Evolutionary conservation across 2,797 vertebrate species (phyloP).

Genomic region (Lacerta bilineata): DNA sequence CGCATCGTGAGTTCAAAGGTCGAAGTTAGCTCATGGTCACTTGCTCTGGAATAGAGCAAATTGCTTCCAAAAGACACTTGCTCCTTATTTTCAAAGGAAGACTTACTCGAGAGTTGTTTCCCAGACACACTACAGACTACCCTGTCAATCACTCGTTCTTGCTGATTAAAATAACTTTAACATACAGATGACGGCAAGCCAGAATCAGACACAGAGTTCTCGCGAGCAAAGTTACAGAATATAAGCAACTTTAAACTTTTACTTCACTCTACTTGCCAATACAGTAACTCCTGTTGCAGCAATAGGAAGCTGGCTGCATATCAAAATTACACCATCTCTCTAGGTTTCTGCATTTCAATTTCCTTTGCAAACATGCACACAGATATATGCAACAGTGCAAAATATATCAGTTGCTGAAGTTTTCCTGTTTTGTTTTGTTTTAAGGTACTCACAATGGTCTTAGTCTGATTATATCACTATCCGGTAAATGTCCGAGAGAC

Average conservation of each 20-base stretch:
- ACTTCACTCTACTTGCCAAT: background rate
- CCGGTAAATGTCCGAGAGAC: background rate
- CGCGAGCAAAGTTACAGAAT: background rate
- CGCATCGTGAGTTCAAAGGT: too few species aligned
- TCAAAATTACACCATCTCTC: background rate
- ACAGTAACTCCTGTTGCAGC: slow-evolving; percentile 13
- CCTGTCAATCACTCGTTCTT: background rate
- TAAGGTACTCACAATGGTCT: background rate
- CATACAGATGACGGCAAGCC: background rate
- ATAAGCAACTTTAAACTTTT: background rate
- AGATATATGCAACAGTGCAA: background rate
- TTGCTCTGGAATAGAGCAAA: background rate
- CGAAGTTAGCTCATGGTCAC: background rate
- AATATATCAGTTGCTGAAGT: background rate
- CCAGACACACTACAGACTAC: background rate
- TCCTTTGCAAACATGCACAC: background rate
- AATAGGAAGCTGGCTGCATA: background rate
- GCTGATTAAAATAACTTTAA: background rate
- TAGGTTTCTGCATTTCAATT: background rate
- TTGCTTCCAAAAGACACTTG: background rate
- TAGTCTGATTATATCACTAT: background rate
- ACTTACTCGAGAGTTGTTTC: background rate
- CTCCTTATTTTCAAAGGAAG: background rate
- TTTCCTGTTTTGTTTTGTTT: background rate
- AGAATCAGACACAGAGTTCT: background rate